Evolutionary conservation across 2,888 invertebrate genomes (phyloP).

Genomic region (Phasia obesa): DNA sequence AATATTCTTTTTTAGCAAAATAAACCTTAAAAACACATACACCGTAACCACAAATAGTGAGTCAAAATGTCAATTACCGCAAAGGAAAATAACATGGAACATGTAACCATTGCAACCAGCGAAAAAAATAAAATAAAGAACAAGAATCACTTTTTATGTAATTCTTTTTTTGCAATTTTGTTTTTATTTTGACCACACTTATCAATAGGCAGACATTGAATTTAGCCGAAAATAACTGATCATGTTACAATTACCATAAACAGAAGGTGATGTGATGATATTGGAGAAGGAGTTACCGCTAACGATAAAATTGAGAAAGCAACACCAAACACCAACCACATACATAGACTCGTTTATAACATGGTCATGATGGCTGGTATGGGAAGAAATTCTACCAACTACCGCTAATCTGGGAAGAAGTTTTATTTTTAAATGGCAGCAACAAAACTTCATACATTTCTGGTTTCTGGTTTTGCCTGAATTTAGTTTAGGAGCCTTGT

Average conservation of each 20-base stretch:
- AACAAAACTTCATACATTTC: conserved; percentile 32
- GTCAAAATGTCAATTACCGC: conserved; percentile 70
- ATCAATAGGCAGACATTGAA: conserved; percentile 61
- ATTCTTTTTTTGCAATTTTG: conserved; percentile 26
- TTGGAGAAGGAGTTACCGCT: conserved; percentile 71
- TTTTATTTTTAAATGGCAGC: conserved; percentile 23
- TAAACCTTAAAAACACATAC: conserved; percentile 22
- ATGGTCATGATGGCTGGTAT: conserved; percentile 19
- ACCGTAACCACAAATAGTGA: conserved; percentile 60
- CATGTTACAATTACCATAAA: conserved; percentile 73
- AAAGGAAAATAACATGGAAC: conserved; percentile 59
- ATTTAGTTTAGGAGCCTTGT: conserved; percentile 15
- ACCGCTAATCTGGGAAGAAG: conserved; percentile 54
- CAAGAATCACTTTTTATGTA: conserved; percentile 63
- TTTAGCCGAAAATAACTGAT: conserved; percentile 68
- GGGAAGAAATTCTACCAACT: conserved; percentile 48
- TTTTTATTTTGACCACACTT: conserved; percentile 68
- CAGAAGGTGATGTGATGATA: conserved; percentile 71
- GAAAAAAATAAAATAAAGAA: conserved; percentile 25
- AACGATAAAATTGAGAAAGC: conserved; percentile 63
- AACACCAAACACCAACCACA: conserved; percentile 55
- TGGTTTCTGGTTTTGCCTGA: conserved; percentile 54
- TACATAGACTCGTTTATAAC: conserved; percentile 29
- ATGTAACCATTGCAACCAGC: conserved; percentile 37
- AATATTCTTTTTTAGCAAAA: conserved; percentile 36